Evolutionary conservation across 2,888 invertebrate genomes (phyloP).

Genomic region (Melanchra persicariae): DNA sequence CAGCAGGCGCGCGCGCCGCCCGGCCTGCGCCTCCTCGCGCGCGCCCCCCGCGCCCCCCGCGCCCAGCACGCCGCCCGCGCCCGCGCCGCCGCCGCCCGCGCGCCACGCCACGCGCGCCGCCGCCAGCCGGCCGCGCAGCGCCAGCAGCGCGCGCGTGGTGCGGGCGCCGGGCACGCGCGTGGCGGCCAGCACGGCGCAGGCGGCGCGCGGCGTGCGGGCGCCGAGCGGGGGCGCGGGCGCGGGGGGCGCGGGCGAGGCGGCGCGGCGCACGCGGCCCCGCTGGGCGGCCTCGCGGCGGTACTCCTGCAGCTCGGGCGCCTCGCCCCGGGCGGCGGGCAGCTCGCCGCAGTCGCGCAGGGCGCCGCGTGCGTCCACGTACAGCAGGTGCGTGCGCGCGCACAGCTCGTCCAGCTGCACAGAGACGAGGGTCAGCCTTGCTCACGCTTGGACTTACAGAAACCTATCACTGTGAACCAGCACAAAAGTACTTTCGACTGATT

Average conservation of each 20-base stretch:
- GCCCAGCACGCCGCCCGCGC: slow-evolving; percentile 78
- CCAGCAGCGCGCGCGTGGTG: slow-evolving; percentile 82
- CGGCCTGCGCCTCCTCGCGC: slow-evolving; percentile 71
- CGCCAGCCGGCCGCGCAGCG: slow-evolving; percentile 60
- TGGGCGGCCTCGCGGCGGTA: slow-evolving; percentile 93
- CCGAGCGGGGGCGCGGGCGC: slow-evolving; percentile 75
- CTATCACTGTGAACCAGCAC: no score
- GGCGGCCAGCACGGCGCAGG: slow-evolving; percentile 64
- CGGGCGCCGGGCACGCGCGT: slow-evolving; percentile 92
- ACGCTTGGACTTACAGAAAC: no score
- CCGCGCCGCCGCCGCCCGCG: slow-evolving; percentile 77
- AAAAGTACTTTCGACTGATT: no score
- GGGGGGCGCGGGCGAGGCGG: slow-evolving; percentile 89
- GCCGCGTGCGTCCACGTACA: slow-evolving; percentile 94
- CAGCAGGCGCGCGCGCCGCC: slow-evolving; percentile 81
- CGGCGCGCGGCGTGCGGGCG: slow-evolving; percentile 90
- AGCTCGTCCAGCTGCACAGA: slow-evolving; percentile 78
- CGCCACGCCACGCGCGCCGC: slow-evolving; percentile 82
- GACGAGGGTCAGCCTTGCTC: no score
- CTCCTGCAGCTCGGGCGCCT: slow-evolving; percentile 96
- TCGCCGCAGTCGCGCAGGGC: slow-evolving; percentile 95
- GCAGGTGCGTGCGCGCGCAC: slow-evolving; percentile 93
- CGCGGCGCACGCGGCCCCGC: slow-evolving; percentile 93
- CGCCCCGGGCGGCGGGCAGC: slow-evolving; percentile 93
- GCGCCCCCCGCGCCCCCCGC: slow-evolving; percentile 89